Evolutionary conservation across 1,140 invertebrate genomes (phyloP).

Genomic region (Andrena cerasifolii): DNA sequence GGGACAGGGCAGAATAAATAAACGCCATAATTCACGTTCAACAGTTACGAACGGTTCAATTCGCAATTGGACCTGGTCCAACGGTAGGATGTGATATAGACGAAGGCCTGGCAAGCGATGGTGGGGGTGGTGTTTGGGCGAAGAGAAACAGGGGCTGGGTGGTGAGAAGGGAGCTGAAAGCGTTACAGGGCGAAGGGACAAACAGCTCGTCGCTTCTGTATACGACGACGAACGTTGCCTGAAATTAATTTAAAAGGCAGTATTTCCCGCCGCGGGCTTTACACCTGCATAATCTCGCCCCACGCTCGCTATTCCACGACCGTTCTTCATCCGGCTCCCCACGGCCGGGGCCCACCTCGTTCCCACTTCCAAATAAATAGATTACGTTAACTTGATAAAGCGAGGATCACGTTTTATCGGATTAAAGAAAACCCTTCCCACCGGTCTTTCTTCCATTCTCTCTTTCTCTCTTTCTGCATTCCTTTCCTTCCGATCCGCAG

Average conservation of each 20-base stretch:
- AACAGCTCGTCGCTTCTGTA: conserved; percentile 53
- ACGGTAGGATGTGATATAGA: conserved; percentile 54
- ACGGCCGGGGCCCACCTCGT: conserved; percentile 4
- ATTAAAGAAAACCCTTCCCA: conserved; percentile 64
- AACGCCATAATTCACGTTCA: conserved; percentile 76
- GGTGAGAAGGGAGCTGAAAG: conserved; percentile 5
- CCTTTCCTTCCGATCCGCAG: not conserved
- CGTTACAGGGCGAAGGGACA: conserved; percentile 53
- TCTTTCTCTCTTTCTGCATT: not conserved
- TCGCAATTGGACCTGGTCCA: conserved; percentile 74
- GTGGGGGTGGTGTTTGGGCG: not conserved
- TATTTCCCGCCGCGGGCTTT: conserved; percentile 56
- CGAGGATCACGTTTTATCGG: conserved; percentile 65
- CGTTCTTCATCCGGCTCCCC: conserved; percentile 23
- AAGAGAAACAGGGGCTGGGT: conserved; percentile 8
- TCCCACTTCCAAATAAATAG: conserved; percentile 61
- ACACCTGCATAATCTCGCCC: conserved; percentile 65
- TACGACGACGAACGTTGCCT: conserved; percentile 46
- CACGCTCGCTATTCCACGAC: conserved; percentile 30
- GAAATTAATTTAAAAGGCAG: conserved; percentile 72
- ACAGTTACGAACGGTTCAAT: conserved; percentile 76
- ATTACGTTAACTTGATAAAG: conserved; percentile 65
- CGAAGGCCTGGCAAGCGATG: conserved; percentile 10
- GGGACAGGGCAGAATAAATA: conserved; percentile 67
- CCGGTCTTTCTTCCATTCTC: not conserved